phyloP scores from a whole-genome alignment of 2,888 invertebrate genomes.

The Cinara cedri region DNA sequence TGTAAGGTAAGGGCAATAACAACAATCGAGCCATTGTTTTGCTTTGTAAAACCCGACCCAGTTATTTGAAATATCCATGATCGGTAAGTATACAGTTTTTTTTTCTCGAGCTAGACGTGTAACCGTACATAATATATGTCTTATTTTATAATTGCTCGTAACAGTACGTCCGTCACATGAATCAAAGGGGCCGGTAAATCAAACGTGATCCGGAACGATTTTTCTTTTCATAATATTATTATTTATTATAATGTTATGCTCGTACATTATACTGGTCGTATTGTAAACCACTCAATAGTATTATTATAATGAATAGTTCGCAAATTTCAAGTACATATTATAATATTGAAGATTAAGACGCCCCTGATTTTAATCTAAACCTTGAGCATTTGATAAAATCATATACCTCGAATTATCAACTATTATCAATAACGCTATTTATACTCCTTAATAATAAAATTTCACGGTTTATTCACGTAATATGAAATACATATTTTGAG shows the following conservation, averaged over 20 bases:
- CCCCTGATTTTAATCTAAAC: constrained; percentile 19
- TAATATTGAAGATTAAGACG: background rate
- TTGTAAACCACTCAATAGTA: constrained; percentile 13
- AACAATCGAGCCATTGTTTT: constrained; percentile 43
- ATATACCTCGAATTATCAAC: too few species aligned
- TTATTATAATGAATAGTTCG: constrained; percentile 30
- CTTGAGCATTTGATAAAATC: background rate
- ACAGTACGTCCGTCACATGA: constrained; percentile 25
- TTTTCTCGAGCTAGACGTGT: constrained; percentile 24
- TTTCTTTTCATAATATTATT: constrained; percentile 26
- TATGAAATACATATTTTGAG: too few species aligned
- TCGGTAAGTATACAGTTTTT: constrained; percentile 1
- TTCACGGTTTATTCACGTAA: too few species aligned
- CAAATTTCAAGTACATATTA: constrained; percentile 25
- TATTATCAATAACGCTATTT: too few species aligned
- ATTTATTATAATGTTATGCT: too few species aligned
- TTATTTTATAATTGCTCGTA: constrained; percentile 43
- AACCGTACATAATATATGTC: constrained; percentile 53
- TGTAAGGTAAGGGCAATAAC: constrained; percentile 26
- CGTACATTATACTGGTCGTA: background rate
- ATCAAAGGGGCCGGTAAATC: constrained; percentile 36
- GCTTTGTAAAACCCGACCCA: constrained; percentile 41
- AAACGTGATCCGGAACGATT: constrained; percentile 43
- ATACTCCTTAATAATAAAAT: too few species aligned
- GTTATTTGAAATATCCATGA: constrained; percentile 46